Evolutionary conservation across 2,113 vertebrate genomes (phyloP), one percentile per base, ranked within the genome.

Genomic region (Malurus cyaneus): DNA sequence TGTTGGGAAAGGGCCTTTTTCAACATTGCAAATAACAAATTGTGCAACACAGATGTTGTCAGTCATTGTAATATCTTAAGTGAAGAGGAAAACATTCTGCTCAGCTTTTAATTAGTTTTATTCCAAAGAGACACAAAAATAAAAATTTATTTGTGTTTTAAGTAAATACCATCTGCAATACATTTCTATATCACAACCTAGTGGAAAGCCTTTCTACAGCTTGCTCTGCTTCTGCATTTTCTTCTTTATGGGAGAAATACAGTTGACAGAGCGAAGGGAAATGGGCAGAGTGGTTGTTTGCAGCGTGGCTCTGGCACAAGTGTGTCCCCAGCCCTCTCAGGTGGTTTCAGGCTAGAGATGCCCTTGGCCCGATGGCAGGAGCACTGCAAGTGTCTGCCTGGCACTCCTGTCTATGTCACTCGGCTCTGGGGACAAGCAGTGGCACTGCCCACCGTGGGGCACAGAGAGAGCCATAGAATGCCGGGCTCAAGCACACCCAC

Each of bases 41-140:
- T 61, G 50, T 83, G 61, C 78, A 67, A 80, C 32, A 59, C 70
- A 92, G 71, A 86, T 89, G 82, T 94, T 94, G 66, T 44, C 14
- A 41, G 56, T 88, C 80, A 77, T 80, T 88, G 49, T 86, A 93
- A 66, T 88, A 61, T 72, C 88, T 86, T 83, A 92, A 96, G 18
- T 74, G 31, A 80, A 42, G 52, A 93, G 60, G 41, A 78, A 88
- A 91, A 66, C 60, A 74, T 11, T 78, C 44, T 53, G 46, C 50
- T 87, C 72, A 73, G 49, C 19, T 85, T 88, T 93, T 92, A 94
- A 86, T 93, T 92, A 79, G 11, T 8, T 73, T 93, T 72, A 78
- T 82, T 86, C 71, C 49, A 61, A 88, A 32, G 18, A 81, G 41
- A 69, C 18, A 74, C 23, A 73, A 86, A 80, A 95, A 85, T 69